phyloP scores from a whole-genome alignment of 2,888 invertebrate genomes.

The Drosophila koepferae region DNA sequence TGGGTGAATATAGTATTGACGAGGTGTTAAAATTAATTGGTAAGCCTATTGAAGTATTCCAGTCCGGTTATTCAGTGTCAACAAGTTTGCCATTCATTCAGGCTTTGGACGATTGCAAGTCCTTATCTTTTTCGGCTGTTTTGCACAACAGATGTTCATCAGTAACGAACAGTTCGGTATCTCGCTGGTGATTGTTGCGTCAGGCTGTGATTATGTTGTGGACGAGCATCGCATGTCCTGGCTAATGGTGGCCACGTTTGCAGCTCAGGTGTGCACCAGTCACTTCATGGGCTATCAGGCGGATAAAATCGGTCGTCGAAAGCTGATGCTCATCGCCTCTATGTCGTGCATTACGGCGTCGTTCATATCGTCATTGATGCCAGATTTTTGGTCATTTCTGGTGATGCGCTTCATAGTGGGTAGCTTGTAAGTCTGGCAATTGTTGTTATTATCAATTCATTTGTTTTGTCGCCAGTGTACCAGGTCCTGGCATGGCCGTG shows the following conservation, averaged over 20 bases:
- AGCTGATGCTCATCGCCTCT: constrained; percentile 20
- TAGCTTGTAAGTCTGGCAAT: constrained; percentile 34
- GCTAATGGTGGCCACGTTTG: constrained; percentile 30
- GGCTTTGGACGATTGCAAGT: constrained; percentile 52
- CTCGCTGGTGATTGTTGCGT: constrained; percentile 17
- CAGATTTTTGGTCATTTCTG: constrained; percentile 39
- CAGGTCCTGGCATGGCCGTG: constrained; percentile 23
- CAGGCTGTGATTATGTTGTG: constrained; percentile 37
- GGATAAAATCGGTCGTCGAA: constrained; percentile 43
- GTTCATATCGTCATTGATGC: constrained; percentile 43
- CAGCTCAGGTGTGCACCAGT: constrained; percentile 24
- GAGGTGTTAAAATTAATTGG: constrained; percentile 41
- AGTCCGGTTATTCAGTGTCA: neutral
- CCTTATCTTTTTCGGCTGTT: constrained; percentile 26
- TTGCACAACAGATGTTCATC: constrained; percentile 26
- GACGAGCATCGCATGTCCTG: constrained; percentile 31
- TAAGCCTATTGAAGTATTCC: constrained; percentile 26
- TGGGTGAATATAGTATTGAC: constrained; percentile 40
- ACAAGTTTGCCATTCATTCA: neutral
- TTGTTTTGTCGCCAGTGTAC: constrained; percentile 23
- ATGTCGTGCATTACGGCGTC: constrained; percentile 14
- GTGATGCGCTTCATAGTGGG: constrained; percentile 33
- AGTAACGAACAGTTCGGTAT: constrained; percentile 43
- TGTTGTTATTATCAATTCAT: neutral
- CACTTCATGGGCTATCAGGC: constrained; percentile 44